Conservation (phyloP, 1,140 invertebrate genomes). For the Zaprionus gabonicus region DNA sequence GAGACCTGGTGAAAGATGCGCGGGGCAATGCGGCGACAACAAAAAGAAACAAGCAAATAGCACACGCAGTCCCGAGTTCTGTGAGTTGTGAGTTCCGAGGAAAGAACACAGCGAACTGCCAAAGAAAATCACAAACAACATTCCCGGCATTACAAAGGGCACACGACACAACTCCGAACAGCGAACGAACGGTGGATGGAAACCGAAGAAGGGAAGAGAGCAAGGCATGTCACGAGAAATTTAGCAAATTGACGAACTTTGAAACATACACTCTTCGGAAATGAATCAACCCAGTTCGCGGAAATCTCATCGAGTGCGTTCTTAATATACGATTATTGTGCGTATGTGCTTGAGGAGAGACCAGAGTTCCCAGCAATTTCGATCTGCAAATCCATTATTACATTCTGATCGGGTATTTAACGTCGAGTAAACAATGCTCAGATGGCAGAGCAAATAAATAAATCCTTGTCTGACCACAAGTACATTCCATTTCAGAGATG, state of each 20-base stretch:
- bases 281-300: constrained; percentile 13
- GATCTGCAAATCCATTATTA: neutral
- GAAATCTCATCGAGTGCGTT: neutral
- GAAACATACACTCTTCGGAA: constrained; percentile 23
- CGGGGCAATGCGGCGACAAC: neutral
- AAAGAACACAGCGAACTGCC: constrained; percentile 21
- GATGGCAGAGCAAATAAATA: neutral
- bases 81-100: constrained; percentile 38
- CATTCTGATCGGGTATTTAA: neutral
- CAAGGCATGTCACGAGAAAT: neutral
- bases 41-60: constrained; percentile 31
- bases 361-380: neutral
- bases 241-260: constrained; percentile 26
- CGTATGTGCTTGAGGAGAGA: neutral
- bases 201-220: constrained; percentile 7
- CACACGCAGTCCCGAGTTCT: constrained; percentile 38
- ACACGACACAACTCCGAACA: constrained; percentile 17
- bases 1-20: neutral
- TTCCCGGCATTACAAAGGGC: constrained; percentile 59
- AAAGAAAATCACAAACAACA: constrained; percentile 77
- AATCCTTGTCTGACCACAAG: neutral
- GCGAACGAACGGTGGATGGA: neutral
- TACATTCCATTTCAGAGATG: neutral
- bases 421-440: neutral
- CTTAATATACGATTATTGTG: constrained; percentile 3